phyloP scores from a whole-genome alignment of 2,113 vertebrate genomes.

The Elephas maximus region DNA sequence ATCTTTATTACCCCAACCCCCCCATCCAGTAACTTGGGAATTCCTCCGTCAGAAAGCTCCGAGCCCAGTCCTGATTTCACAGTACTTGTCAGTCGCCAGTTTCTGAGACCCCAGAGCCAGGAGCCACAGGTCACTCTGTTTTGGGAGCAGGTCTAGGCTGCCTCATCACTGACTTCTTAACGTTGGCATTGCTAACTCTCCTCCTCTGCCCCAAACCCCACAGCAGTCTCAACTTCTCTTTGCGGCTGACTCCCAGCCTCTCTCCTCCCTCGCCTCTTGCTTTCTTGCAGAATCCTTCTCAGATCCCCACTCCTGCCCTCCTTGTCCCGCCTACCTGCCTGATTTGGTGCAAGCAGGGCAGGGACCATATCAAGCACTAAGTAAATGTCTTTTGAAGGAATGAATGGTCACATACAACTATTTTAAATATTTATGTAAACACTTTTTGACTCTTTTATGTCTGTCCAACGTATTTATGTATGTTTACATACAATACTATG shows the following conservation, averaged over 20 bases:
- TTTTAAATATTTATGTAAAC: slow-evolving; percentile 15
- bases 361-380: not conserved
- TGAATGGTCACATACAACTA: not conserved
- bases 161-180: not conserved
- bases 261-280: not conserved
- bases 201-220: not conserved
- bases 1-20: not conserved
- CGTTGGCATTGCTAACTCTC: too few species aligned
- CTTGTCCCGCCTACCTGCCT: not conserved
- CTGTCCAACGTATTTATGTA: not conserved
- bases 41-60: not conserved
- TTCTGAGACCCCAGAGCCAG: not conserved
- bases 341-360: not conserved
- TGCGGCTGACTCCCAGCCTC: not conserved
- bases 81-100: not conserved
- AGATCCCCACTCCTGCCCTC: too few species aligned
- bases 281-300: not conserved
- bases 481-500: not conserved
- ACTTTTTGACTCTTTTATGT: not conserved
- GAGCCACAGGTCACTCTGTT: not conserved
- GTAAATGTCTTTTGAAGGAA: slow-evolving; percentile 11
- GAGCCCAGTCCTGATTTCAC: not conserved
- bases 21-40: not conserved
- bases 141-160: not conserved
- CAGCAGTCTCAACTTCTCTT: too few species aligned